phyloP scores from a whole-genome alignment of 2,888 invertebrate genomes.

The Caenorhabditis japonica region DNA sequence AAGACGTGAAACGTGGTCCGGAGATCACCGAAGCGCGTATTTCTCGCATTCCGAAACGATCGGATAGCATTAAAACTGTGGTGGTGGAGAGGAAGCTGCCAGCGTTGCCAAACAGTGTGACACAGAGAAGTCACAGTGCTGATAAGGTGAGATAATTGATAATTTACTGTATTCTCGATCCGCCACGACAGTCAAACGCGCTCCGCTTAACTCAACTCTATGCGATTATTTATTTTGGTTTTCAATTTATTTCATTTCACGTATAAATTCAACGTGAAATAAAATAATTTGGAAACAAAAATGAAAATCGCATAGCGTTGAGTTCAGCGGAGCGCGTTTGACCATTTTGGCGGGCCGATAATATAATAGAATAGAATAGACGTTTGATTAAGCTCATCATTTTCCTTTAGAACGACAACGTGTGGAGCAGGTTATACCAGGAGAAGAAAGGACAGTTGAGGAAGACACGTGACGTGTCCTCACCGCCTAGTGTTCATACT shows the following conservation, averaged over 20 bases:
- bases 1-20: slow-evolving; percentile 47
- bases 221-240: too few relatives aligned
- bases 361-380: too few relatives aligned
- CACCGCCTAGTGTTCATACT: slow-evolving; percentile 44
- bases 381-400: too few relatives aligned
- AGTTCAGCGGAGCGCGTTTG: too few relatives aligned
- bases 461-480: slow-evolving; percentile 60
- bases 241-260: too few relatives aligned
- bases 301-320: too few relatives aligned
- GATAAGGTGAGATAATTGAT: slow-evolving; percentile 54
- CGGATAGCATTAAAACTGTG: slow-evolving; percentile 65
- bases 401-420: slow-evolving; percentile 56
- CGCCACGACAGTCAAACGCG: too few relatives aligned
- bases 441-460: slow-evolving; percentile 64
- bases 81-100: slow-evolving; percentile 65
- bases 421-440: slow-evolving; percentile 66
- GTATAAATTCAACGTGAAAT: too few relatives aligned
- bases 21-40: slow-evolving; percentile 64
- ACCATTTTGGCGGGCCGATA: too few relatives aligned
- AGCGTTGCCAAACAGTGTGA: slow-evolving; percentile 51
- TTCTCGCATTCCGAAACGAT: slow-evolving; percentile 64
- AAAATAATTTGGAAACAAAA: too few relatives aligned
- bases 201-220: too few relatives aligned
- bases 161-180: too few relatives aligned
- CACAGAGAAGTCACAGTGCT: slow-evolving; percentile 57